These are phyloP conservation scores for Hippocampus guttulatus DNA, from an alignment of 2,113 vertebrate species.

Conservation along the genomic window DNA sequence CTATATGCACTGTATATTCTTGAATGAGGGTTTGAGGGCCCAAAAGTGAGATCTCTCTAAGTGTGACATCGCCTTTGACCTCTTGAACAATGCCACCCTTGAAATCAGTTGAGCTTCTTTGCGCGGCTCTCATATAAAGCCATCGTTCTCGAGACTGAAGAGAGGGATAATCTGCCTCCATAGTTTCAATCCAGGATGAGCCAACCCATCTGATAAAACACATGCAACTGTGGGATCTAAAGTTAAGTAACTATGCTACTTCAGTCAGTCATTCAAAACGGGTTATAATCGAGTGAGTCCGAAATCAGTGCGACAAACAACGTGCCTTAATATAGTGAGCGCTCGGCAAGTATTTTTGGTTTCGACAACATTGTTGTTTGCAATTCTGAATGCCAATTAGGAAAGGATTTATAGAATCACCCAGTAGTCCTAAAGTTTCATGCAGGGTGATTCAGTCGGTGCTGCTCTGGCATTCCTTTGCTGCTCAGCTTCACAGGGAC, in stretches of 20 bases:
- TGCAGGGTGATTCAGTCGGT: conserved; percentile 37
- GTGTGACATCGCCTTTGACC: background rate
- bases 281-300: conserved; percentile 21
- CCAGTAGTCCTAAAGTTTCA: conserved; percentile 34
- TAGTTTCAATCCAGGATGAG: conserved; percentile 44
- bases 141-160: conserved; percentile 22
- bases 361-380: background rate
- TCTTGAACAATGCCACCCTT: conserved; percentile 15
- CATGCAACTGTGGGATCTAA: conserved; percentile 10
- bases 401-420: conserved; percentile 40
- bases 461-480: conserved; percentile 34
- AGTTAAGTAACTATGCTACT: background rate
- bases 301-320: background rate
- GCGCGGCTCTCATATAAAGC: conserved; percentile 10
- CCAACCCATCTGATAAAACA: conserved; percentile 46
- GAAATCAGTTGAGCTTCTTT: conserved; percentile 15
- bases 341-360: background rate
- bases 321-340: background rate
- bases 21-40: too few species aligned
- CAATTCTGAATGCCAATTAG: conserved; percentile 8
- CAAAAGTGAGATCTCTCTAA: background rate
- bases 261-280: background rate
- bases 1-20: too few species aligned
- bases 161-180: conserved; percentile 45
- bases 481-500: conserved; percentile 29